phyloP scores from a whole-genome alignment of 2,113 vertebrate species.

The Craseonycteris thonglongyai region DNA sequence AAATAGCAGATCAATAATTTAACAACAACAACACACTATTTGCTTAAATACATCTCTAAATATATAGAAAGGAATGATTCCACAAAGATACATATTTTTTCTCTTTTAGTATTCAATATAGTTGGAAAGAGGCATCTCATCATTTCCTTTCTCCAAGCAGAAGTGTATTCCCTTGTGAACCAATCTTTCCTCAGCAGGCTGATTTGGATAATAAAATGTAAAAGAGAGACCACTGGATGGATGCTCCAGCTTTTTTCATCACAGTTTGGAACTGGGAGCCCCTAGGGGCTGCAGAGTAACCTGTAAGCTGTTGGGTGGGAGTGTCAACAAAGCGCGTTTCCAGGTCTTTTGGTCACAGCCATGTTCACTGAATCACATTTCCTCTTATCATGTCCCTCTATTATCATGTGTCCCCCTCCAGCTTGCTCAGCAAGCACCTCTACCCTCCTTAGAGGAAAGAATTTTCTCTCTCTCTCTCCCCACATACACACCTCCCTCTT shows the following conservation, averaged over 20 bases:
- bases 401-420: not conserved
- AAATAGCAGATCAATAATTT: not conserved
- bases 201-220: constrained; percentile 5
- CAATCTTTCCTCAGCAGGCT: not conserved
- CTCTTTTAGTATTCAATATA: not conserved
- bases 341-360: not conserved
- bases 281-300: not conserved
- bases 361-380: not conserved
- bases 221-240: not conserved
- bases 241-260: not conserved
- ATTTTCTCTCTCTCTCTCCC: not conserved
- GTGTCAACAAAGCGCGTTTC: not conserved
- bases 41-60: not conserved
- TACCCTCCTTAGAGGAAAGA: not conserved
- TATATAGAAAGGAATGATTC: not conserved
- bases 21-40: not conserved
- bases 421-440: not conserved
- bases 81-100: not conserved
- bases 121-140: not conserved
- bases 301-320: not conserved
- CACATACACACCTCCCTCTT: too few species aligned
- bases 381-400: not conserved
- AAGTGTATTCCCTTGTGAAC: not conserved
- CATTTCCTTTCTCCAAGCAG: not conserved
- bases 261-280: not conserved